Base-by-base conservation (phyloP, 2,888 invertebrate species). In the Ochlodes sylvanus region DNA sequence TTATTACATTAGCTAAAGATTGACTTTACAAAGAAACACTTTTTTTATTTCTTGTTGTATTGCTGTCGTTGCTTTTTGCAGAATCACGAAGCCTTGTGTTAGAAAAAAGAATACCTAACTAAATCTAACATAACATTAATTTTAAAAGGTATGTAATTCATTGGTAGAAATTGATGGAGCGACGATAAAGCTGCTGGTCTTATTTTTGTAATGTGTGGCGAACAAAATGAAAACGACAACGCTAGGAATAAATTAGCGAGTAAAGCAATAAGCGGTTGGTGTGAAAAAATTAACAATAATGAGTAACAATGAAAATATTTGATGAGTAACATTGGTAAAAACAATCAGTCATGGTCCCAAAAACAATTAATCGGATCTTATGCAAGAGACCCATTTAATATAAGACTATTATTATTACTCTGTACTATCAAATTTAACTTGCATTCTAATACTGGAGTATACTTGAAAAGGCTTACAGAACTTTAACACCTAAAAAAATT, bases 241-340 rank as follows among this genome's bases (percentile, higher is more conserved):
- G 27, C 27, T 5, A 27, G 5, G 2, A 27, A 5, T 27, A 5
- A 27, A 27, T 27, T 5, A 27, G 27, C 27, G 5, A 27, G 27
- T 2, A 27, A 65, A 38, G 21, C 34, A 34, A 56, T 56, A 32
- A 66, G 52, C 65, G 27, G 50, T 50, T 52, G 58, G 17, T 27
- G 58, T 58, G 58, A 47, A 44, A 52, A 65, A 50, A 52, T 50
- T 19, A 58, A 65, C 65, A 42, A 65, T 58, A 68, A 70, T 68
- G 52, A 44, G 58, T 27, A 68, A 70, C 67, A 70, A 65, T 61
- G 58, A 27, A 4, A 27, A 55, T 68, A 64, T 63, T 70, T 65
- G 70, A 70, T 68, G 68, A 61, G 47, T 44, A 57, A 27, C 27
- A 27, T 27, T 27, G 27, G 27, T 27, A 27, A 27, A 27, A 27